phyloP scores from a whole-genome alignment of 2,113 vertebrate genomes.

The Ceratotherium simum region DNA sequence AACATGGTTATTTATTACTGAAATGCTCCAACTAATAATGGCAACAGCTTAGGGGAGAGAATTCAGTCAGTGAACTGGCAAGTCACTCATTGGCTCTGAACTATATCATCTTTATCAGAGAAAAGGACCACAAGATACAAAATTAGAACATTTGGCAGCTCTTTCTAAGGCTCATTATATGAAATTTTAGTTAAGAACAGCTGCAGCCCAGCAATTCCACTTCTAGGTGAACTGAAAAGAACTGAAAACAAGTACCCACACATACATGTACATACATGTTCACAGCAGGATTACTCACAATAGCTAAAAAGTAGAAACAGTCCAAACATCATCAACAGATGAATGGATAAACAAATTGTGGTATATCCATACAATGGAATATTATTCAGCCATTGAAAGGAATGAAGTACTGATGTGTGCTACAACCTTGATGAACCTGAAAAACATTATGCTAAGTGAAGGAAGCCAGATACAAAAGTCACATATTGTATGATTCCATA shows the following conservation, averaged over 20 bases:
- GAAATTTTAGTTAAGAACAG: background rate
- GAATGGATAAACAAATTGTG: background rate
- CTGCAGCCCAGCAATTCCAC: background rate
- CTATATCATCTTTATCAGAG: slow-evolving; percentile 24
- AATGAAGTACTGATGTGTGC: background rate
- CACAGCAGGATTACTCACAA: background rate
- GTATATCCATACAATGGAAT: background rate
- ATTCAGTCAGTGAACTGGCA: background rate
- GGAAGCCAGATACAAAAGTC: background rate
- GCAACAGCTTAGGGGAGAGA: background rate
- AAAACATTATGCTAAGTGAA: background rate
- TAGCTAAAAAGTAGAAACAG: background rate
- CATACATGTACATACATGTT: background rate
- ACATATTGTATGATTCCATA: background rate
- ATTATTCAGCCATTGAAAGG: background rate
- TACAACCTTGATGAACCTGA: background rate
- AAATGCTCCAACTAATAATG: slow-evolving; percentile 13
- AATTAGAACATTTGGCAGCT: slow-evolving; percentile 29
- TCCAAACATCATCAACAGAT: background rate
- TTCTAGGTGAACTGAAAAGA: background rate
- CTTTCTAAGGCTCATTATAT: background rate
- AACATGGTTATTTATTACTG: background rate
- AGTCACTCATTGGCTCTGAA: slow-evolving; percentile 17
- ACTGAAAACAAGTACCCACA: background rate
- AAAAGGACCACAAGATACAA: slow-evolving; percentile 19